Evolutionary conservation across 2,113 vertebrate species (phyloP).

Genomic region (Sceloporus undulatus): DNA sequence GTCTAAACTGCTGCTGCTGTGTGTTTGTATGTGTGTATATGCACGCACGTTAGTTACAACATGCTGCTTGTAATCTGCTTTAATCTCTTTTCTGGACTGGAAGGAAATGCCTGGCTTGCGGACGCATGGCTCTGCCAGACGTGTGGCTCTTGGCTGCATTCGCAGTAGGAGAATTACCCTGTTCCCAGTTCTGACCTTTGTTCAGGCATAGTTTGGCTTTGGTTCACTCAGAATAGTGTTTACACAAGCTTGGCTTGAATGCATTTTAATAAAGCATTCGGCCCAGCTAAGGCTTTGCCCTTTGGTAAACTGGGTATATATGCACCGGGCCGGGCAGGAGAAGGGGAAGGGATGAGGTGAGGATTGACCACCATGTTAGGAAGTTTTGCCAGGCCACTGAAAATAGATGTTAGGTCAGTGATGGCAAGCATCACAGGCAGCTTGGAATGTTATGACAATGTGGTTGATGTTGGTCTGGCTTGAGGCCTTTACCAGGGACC

Average conservation of each 20-base stretch:
- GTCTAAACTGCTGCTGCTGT: not conserved
- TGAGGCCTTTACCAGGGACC: not conserved
- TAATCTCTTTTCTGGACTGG: conserved; percentile 29
- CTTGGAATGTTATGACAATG: not conserved
- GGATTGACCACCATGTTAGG: not conserved
- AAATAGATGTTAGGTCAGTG: not conserved
- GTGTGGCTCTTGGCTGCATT: conserved; percentile 23
- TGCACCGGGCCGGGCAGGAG: not conserved
- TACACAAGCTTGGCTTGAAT: conserved; percentile 6
- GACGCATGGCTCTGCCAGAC: conserved; percentile 8
- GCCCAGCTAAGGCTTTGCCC: conserved; percentile 11
- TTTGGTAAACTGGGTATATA: not conserved
- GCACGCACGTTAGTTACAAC: not conserved
- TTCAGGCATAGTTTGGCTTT: conserved; percentile 27
- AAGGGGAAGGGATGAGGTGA: not conserved
- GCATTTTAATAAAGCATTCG: conserved; percentile 29
- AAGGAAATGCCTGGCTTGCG: conserved; percentile 22
- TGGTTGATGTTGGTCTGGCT: not conserved
- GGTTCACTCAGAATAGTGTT: conserved; percentile 26
- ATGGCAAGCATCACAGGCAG: not conserved
- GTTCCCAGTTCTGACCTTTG: conserved; percentile 27
- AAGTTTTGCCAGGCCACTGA: not conserved
- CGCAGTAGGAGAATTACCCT: conserved; percentile 8
- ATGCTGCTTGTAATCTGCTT: conserved; percentile 36
- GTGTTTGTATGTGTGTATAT: not conserved